Percentiles rank a stretch among this genome's conserved stretches.
Conservation (phyloP, 1,140 invertebrate genomes). For the Bombus sibiricus region DNA sequence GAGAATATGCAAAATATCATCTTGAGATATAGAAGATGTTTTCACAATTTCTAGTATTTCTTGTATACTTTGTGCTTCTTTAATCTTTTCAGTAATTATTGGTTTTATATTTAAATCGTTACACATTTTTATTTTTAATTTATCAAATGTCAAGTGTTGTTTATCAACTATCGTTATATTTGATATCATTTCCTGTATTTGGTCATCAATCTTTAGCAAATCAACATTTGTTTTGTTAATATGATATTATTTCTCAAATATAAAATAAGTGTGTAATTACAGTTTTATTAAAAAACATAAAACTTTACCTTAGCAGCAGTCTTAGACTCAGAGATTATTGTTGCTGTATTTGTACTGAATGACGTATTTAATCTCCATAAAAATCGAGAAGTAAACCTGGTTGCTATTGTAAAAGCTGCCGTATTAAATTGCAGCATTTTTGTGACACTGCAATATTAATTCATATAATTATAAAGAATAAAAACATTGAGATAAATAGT, state of each 20-base stretch:
- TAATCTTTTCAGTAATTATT: constrained; percentile 5
- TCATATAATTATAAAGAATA: constrained; percentile 58
- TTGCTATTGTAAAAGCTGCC: constrained; percentile 46
- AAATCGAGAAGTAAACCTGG: constrained; percentile 47
- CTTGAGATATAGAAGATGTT: constrained; percentile 35
- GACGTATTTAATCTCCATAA: constrained; percentile 53
- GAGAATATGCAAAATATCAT: neutral
- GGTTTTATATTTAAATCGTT: neutral
- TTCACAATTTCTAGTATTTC: constrained; percentile 54
- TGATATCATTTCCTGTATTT: neutral
- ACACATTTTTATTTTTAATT: neutral
- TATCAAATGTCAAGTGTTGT: neutral
- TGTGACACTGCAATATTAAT: constrained; percentile 60
- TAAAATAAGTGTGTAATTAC: neutral
- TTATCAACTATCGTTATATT: fast-evolving
- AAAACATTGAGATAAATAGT: neutral
- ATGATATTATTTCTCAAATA: neutral
- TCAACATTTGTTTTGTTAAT: neutral
- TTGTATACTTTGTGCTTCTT: constrained; percentile 63
- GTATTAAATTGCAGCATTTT: constrained; percentile 67
- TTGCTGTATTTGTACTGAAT: constrained; percentile 47
- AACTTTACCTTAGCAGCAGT: constrained; percentile 49
- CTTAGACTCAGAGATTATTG: constrained; percentile 17
- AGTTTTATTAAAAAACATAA: neutral
- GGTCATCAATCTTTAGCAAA: neutral